Percentiles rank a stretch among this genome's conserved stretches.
Evolutionary conservation across 2,888 invertebrate species (phyloP).

Genomic region (Brachypalpus laphriformis): DNA sequence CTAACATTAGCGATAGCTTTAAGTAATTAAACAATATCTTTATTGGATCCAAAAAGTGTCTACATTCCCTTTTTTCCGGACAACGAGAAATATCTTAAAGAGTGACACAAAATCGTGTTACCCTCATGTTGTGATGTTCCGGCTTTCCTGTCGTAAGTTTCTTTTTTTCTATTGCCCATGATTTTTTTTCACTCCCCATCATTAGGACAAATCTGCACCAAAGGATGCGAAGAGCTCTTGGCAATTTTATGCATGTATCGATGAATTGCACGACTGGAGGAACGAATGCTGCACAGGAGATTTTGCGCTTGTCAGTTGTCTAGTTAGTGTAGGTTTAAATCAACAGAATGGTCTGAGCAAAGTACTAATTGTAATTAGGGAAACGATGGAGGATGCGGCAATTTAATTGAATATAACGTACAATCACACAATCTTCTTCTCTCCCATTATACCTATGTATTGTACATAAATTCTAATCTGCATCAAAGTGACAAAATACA

Average conservation of each 20-base stretch:
- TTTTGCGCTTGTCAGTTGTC: conserved; percentile 63
- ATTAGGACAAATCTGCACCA: conserved; percentile 68
- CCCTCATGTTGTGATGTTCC: conserved; percentile 13
- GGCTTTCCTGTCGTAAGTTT: conserved; percentile 6
- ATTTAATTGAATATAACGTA: conserved; percentile 40
- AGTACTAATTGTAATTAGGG: conserved; percentile 70
- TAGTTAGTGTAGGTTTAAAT: conserved; percentile 67
- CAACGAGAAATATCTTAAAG: conserved; percentile 6
- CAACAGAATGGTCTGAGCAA: conserved; percentile 47
- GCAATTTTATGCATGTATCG: conserved; percentile 63
- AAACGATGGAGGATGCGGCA: conserved; percentile 50
- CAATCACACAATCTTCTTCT: not conserved
- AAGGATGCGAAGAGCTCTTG: conserved; percentile 58
- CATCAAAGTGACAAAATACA: not conserved
- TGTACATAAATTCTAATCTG: not conserved
- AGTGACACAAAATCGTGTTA: conserved; percentile 11
- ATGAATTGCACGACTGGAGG: conserved; percentile 49
- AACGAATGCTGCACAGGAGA: conserved; percentile 39
- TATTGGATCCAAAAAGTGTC: not conserved
- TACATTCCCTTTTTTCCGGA: not conserved
- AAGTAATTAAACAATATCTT: not conserved
- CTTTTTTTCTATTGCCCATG: conserved; percentile 16
- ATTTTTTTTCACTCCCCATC: conserved; percentile 44
- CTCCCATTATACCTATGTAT: too few species aligned
- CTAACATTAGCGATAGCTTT: not conserved